Evolutionary conservation across 2,888 invertebrate species (phyloP).

Genomic region (Diaphora mendica): DNA sequence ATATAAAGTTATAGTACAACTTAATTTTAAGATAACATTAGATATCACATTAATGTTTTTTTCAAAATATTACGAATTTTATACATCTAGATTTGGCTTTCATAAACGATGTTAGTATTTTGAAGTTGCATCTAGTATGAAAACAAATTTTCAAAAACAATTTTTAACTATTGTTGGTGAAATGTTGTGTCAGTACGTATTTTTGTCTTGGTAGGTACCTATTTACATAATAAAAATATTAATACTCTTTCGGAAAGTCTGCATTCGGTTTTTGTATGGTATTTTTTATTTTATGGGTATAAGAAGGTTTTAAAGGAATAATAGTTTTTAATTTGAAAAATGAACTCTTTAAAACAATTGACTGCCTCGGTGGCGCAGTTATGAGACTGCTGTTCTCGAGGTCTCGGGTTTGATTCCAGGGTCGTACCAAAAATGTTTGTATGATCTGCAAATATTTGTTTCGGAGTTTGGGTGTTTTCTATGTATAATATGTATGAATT

Average conservation of each 20-base stretch:
- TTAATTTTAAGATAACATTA: constrained; percentile 36
- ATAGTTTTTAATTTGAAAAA: no score
- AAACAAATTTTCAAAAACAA: constrained; percentile 10
- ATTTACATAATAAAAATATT: background rate
- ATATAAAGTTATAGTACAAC: constrained; percentile 46
- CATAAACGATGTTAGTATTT: background rate
- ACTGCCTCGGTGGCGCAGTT: no score
- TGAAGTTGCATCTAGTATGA: constrained; percentile 7
- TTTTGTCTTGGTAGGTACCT: constrained; percentile 13
- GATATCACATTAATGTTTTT: constrained; percentile 43
- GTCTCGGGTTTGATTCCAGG: no score
- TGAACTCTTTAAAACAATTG: no score
- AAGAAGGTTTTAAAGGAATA: no score
- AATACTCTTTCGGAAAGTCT: background rate
- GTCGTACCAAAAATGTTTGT: no score
- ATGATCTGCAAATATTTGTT: no score
- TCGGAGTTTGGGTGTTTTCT: no score
- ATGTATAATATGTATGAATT: no score
- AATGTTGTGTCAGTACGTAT: constrained; percentile 18
- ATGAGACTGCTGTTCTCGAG: no score
- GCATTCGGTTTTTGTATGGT: no score
- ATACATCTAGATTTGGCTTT: constrained; percentile 16
- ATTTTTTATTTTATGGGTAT: no score
- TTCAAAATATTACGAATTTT: constrained; percentile 27
- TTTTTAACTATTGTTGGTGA: constrained; percentile 26